These are phyloP conservation scores for Homarus americanus DNA, from an alignment of 1,140 invertebrate genomes.

Conservation along the genomic window DNA sequence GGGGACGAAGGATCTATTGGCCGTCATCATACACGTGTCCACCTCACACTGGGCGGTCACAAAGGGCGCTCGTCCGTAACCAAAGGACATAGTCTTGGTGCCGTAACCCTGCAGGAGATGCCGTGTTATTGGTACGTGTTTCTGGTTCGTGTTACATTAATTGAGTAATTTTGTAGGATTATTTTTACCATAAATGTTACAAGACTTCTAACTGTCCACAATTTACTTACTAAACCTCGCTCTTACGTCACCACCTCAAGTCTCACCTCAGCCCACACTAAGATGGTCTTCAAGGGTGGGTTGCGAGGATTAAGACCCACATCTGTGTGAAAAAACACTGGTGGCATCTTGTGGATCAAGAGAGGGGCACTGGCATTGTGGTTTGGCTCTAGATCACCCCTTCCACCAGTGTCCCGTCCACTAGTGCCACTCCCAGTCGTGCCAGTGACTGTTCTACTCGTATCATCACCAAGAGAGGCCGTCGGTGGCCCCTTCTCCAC, in stretches of 20 bases:
- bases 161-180: no score
- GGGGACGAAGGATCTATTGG: constrained; percentile 25
- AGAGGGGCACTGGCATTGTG: background rate
- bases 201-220: no score
- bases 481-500: no score
- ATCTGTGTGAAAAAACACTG: background rate
- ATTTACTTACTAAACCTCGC: background rate
- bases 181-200: no score
- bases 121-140: no score
- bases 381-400: background rate
- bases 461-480: no score
- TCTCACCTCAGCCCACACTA: constrained; percentile 13
- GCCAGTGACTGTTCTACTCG: no score
- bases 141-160: no score
- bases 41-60: constrained; percentile 30
- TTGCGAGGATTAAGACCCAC: background rate
- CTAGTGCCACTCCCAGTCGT: no score
- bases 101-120: constrained; percentile 54
- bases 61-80: constrained; percentile 43
- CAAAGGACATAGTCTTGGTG: constrained; percentile 29
- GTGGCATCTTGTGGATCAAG: background rate
- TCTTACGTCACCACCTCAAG: background rate
- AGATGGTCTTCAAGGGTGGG: background rate
- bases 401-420: no score
- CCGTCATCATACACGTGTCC: constrained; percentile 38